A percentile compares a stretch with the other conserved stretches of the same genome.
These are phyloP conservation scores for Poecilia velifera DNA, from an alignment of 2,797 vertebrate genomes.

Conservation along the genomic window DNA sequence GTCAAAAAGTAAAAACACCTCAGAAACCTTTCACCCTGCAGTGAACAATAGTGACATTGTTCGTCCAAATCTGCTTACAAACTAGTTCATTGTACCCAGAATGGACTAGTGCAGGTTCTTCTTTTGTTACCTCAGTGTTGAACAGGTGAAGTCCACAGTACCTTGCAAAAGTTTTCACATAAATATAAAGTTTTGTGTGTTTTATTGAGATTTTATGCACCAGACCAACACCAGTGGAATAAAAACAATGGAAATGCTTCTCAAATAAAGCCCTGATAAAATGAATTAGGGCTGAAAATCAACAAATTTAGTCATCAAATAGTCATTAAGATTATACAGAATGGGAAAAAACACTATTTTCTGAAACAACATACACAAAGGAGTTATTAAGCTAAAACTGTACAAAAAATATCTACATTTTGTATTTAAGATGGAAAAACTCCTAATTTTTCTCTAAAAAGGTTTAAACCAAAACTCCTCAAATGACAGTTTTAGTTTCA, in stretches of 20 bases:
- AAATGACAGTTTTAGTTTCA: too few relatives aligned
- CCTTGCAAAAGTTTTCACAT: neutral
- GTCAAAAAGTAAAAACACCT: slow-evolving; percentile 9
- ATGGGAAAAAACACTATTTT: too few relatives aligned
- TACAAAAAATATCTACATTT: too few relatives aligned
- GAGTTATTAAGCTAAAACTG: too few relatives aligned
- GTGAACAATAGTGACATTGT: slow-evolving; percentile 44
- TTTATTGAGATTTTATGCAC: neutral
- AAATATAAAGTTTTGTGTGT: neutral
- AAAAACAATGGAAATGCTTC: neutral
- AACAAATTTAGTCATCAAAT: neutral
- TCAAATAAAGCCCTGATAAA: neutral
- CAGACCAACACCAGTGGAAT: too few relatives aligned
- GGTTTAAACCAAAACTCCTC: too few relatives aligned
- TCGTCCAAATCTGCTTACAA: slow-evolving; percentile 45
- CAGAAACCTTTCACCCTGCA: neutral
- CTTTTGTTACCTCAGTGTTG: slow-evolving; percentile 7
- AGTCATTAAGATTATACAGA: too few relatives aligned
- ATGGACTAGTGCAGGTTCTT: slow-evolving; percentile 1
- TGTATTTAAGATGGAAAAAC: too few relatives aligned
- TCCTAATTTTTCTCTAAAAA: too few relatives aligned
- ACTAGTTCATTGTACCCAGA: slow-evolving; percentile 19
- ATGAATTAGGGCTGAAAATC: neutral
- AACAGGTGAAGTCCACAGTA: neutral
- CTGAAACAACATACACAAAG: too few relatives aligned